Conservation (phyloP, 2,113 vertebrate genomes). For the Eulemur rufifrons region DNA sequence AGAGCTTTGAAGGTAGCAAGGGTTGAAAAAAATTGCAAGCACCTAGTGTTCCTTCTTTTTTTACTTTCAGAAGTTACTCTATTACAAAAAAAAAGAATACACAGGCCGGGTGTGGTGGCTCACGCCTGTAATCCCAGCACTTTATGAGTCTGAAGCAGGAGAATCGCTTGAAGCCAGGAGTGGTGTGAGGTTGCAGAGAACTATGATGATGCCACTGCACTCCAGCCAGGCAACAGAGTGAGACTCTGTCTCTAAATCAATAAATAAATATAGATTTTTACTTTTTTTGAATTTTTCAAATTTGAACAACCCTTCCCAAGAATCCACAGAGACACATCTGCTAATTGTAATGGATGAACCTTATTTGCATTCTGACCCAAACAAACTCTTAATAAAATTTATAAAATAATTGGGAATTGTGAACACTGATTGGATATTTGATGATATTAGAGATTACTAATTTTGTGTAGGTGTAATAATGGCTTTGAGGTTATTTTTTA, state of each 20-base stretch:
- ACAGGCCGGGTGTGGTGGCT: too few species aligned
- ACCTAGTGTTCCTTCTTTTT: not conserved
- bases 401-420: not conserved
- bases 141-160: too few species aligned
- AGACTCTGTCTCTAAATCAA: too few species aligned
- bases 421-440: not conserved
- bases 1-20: not conserved
- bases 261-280: not conserved
- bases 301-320: not conserved
- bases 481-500: not conserved
- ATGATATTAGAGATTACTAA: not conserved
- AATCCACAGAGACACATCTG: not conserved
- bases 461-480: not conserved
- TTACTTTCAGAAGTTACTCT: not conserved
- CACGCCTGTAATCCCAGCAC: too few species aligned
- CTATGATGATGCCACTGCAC: too few species aligned
- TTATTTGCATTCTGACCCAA: not conserved
- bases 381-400: not conserved
- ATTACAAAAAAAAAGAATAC: too few species aligned
- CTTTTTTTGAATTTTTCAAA: not conserved
- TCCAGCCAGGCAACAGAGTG: too few species aligned
- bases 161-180: too few species aligned
- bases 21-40: not conserved
- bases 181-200: too few species aligned
- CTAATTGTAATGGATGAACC: not conserved